Evolutionary conservation across 2,113 vertebrate species (phyloP).

Genomic region (Calyptommatus sinebrachiatus): DNA sequence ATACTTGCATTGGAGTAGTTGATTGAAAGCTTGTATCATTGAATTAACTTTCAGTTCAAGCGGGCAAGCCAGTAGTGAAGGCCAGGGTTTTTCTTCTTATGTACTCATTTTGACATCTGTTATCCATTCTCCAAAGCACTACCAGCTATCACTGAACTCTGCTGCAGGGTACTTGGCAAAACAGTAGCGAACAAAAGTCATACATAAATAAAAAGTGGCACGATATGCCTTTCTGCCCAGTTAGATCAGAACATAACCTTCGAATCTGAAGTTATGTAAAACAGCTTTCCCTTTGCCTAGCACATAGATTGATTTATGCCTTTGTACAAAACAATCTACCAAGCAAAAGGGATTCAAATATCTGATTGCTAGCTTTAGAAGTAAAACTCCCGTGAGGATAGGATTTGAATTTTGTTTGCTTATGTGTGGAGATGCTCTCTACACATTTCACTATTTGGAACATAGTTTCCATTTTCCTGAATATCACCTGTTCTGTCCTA

Average conservation of each 20-base stretch:
- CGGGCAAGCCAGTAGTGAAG: conserved; percentile 34
- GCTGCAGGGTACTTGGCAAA: conserved; percentile 61
- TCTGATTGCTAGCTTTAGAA: background rate
- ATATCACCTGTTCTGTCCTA: background rate
- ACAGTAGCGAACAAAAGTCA: conserved; percentile 45
- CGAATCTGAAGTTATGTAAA: conserved; percentile 36
- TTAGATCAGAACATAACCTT: conserved; percentile 45
- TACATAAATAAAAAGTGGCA: conserved; percentile 47
- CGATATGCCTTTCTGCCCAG: conserved; percentile 36
- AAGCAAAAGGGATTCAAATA: background rate
- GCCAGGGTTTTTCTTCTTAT: conserved; percentile 48
- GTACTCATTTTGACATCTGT: conserved; percentile 59
- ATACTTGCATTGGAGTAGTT: conserved; percentile 48
- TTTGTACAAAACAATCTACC: background rate
- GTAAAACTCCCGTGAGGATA: background rate
- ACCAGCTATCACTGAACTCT: conserved; percentile 58
- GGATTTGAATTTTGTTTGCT: background rate
- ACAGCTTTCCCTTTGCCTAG: conserved; percentile 26
- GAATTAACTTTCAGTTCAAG: conserved; percentile 68
- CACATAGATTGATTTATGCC: background rate
- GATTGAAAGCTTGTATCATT: conserved; percentile 63
- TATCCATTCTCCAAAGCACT: conserved; percentile 53
- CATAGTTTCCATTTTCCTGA: background rate
- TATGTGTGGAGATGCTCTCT: background rate
- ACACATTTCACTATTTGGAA: background rate